Evolutionary conservation across 2,113 vertebrate genomes (phyloP).

Genomic region (Scartelaos histophorus): DNA sequence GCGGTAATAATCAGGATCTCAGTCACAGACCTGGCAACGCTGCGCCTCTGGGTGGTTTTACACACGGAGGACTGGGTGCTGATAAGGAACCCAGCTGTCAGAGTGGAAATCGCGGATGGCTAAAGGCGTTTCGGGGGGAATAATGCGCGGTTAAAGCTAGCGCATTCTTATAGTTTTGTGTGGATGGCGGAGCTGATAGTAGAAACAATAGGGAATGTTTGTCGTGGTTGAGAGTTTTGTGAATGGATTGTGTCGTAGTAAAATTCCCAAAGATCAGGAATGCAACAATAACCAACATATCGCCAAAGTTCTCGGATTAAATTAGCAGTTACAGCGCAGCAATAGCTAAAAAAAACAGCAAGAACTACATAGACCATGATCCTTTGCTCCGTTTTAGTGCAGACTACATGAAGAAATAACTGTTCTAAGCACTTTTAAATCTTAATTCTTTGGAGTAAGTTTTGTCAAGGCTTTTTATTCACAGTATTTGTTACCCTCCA

Average conservation of each 20-base stretch:
- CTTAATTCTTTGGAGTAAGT: no score
- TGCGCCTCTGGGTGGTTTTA: conserved; percentile 48
- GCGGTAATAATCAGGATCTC: conserved; percentile 62
- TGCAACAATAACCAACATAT: no score
- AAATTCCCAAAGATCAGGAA: no score
- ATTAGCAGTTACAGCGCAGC: no score
- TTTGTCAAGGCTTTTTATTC: no score
- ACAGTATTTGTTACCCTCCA: no score
- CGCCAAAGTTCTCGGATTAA: no score
- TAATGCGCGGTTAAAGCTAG: conserved; percentile 59
- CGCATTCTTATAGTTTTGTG: conserved; percentile 40
- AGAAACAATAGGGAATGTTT: conserved; percentile 4
- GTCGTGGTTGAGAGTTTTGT: conserved; percentile 13
- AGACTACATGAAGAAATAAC: no score
- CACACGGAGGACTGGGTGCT: conserved; percentile 53
- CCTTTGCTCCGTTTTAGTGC: no score
- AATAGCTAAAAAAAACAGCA: no score
- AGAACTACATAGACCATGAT: no score
- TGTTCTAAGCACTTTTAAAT: no score
- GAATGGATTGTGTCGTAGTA: not conserved
- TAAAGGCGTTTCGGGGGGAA: conserved; percentile 57
- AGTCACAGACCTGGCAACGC: conserved; percentile 59
- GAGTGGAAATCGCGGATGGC: conserved; percentile 69
- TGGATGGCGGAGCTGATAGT: conserved; percentile 35
- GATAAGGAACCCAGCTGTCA: conserved; percentile 58